Base-by-base conservation (phyloP, 2,797 vertebrate genomes). In the Distichodus sexfasciatus region DNA sequence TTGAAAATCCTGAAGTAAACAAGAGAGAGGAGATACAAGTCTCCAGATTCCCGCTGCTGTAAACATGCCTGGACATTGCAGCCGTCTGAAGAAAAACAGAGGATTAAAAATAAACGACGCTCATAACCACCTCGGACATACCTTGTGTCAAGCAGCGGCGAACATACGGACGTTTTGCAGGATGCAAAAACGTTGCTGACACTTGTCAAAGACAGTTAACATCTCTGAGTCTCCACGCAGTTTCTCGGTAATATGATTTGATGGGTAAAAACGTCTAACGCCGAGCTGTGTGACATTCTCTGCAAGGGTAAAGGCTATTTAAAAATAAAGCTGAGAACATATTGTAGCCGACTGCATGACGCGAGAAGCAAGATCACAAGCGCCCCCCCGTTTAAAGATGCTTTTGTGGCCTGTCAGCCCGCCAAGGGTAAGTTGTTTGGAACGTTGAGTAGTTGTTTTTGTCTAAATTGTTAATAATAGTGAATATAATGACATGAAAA, bases 311-410 rank as follows among this genome's bases (percentile, higher is more conserved):
- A 50, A 64, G 71, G 67, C 36, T 68, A 72, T 81, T 84, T 78
- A 76, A 77, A 79, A 83, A 83, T 77, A 79, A 81, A 71, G 59
- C 44, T 21, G 33, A 63, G 60, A 64, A 74, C 43, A 41, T 58
- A 82, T 61, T 71, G 72, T 70, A 68, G 53, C 41, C 59, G 67
- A 28, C 36, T 51, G 21, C 21, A 57, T 70, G 35, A 71, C 53
- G 63, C 43, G 63, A 76, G 72, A 71, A 67, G 58, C 58, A 67
- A 59, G 51, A 73, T 68, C 29, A 73, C 38, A 54, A 19, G 80
- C 21, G 17, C 69, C 71, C 71, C 64, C 28, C 73, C 23, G n/a
- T 76, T 81, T 76, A 64, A 71, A 24, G 73, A 66, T 55, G 35
- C 59, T 48, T 71, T 75, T 77, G 79, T 69, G 64, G 26, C 58